Evolutionary conservation across 2,888 invertebrate genomes (phyloP).

Genomic region (Archaeoteleia sp.): DNA sequence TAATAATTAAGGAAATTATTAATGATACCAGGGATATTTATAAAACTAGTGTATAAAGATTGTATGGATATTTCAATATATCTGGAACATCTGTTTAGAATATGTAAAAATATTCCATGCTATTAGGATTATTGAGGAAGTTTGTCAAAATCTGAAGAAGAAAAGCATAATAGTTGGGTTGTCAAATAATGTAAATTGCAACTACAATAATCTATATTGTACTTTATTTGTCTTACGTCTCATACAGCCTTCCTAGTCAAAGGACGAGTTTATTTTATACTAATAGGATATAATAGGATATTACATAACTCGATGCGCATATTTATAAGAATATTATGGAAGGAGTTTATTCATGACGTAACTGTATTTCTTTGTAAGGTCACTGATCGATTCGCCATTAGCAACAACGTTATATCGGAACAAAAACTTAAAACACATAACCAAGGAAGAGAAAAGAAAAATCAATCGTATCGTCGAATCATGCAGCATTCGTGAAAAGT

Average conservation of each 20-base stretch:
- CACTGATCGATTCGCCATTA: constrained; percentile 12
- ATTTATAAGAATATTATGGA: constrained; percentile 43
- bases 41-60: no score
- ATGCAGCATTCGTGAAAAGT: no score
- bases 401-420: not conserved
- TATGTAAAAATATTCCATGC: no score
- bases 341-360: constrained; percentile 37
- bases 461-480: no score
- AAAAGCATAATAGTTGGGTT: no score
- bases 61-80: no score
- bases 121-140: no score
- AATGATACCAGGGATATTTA: no score
- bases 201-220: constrained; percentile 41
- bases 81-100: no score
- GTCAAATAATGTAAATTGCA: not conserved
- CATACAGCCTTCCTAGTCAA: constrained; percentile 38
- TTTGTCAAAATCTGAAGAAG: no score
- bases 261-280: constrained; percentile 29
- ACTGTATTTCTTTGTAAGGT: constrained; percentile 2
- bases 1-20: no score
- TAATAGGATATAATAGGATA: constrained; percentile 37
- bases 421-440: not conserved
- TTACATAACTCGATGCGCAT: constrained; percentile 35
- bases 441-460: no score
- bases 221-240: constrained; percentile 42